Evolutionary conservation across 2,797 vertebrate genomes (phyloP).

Genomic region (Rhinophrynus dorsalis): DNA sequence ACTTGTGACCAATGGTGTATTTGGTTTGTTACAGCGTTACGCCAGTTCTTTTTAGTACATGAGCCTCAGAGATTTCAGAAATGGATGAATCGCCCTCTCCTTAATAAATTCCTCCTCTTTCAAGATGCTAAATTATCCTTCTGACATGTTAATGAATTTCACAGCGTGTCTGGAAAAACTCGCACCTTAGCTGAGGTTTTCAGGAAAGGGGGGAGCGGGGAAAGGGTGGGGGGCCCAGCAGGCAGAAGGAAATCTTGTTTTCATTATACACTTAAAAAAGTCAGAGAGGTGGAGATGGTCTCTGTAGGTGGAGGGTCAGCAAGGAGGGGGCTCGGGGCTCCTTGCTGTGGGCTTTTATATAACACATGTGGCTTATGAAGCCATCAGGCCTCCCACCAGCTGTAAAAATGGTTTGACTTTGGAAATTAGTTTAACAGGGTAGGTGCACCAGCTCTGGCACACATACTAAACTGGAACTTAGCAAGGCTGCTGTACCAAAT

Average conservation of each 20-base stretch:
- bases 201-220: conserved; percentile 27
- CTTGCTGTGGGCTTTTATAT: conserved; percentile 54
- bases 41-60: too few species aligned
- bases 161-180: conserved; percentile 66
- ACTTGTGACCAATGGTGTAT: too few species aligned
- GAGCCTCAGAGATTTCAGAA: background rate
- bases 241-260: conserved; percentile 58
- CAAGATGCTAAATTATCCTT: conserved; percentile 58
- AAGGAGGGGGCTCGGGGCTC: conserved; percentile 35
- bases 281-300: conserved; percentile 38
- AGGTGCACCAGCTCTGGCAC: background rate
- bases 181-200: conserved; percentile 58
- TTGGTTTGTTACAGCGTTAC: too few species aligned
- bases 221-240: conserved; percentile 10
- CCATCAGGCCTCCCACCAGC: conserved; percentile 44
- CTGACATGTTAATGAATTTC: conserved; percentile 68
- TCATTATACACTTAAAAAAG: conserved; percentile 55
- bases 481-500: too few species aligned
- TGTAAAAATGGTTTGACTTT: background rate
- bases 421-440: conserved; percentile 8
- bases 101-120: conserved; percentile 36
- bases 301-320: conserved; percentile 38
- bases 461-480: too few species aligned
- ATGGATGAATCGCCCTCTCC: conserved; percentile 3
- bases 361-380: conserved; percentile 27